A percentile compares a stretch with the other conserved stretches of the same genome.
Conservation (phyloP, 2,888 invertebrate genomes). For the Eilema depressum region DNA sequence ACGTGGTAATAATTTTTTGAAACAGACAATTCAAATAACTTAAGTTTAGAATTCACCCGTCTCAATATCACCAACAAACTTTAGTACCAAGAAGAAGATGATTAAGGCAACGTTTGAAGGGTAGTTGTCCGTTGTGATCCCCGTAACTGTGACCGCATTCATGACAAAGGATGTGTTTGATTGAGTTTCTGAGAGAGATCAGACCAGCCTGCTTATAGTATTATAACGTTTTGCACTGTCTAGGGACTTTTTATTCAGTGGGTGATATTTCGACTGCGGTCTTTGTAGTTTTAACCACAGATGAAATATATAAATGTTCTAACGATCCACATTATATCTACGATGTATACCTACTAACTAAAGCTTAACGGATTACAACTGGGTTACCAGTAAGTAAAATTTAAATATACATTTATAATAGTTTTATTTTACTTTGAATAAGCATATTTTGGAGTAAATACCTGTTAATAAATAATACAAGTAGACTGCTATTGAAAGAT, state of each 20-base stretch:
- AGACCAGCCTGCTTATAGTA: background rate
- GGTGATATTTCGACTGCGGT: background rate
- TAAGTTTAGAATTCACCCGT: background rate
- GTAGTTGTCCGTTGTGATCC: background rate
- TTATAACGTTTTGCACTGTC: background rate
- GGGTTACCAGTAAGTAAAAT: no score
- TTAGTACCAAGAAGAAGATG: background rate
- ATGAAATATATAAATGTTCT: no score
- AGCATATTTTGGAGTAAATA: slow-evolving; percentile 26
- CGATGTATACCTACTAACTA: no score
- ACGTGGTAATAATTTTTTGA: background rate
- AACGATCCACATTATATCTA: background rate
- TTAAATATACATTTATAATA: background rate
- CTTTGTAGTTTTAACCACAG: no score
- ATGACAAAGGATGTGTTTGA: slow-evolving; percentile 3
- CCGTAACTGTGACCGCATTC: background rate
- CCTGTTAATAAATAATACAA: slow-evolving; percentile 11
- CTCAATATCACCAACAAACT: background rate
- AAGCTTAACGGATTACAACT: no score
- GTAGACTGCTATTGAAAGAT: background rate
- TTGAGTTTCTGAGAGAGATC: slow-evolving; percentile 1
- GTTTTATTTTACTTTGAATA: background rate
- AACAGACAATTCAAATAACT: background rate
- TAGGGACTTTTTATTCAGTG: background rate
- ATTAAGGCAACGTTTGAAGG: background rate